Evolutionary conservation across 1,140 invertebrate genomes (phyloP).

Genomic region (Amphibalanus amphitrite): DNA sequence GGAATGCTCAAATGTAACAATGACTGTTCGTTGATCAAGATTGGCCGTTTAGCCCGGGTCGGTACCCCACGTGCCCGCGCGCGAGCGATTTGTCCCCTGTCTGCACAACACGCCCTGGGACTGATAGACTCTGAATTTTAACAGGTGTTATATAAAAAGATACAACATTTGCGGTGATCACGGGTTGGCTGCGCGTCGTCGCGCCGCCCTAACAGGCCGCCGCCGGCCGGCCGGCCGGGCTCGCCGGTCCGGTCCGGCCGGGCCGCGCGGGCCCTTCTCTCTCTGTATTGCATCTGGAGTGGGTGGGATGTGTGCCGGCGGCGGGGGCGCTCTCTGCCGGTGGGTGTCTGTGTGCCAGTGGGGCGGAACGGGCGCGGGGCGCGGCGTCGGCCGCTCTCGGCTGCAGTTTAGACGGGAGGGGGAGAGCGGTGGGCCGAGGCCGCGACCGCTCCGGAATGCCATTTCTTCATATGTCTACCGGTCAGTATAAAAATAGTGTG

Average conservation of each 20-base stretch:
- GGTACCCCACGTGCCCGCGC: background rate
- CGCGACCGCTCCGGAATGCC: background rate
- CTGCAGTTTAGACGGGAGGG: too few species aligned
- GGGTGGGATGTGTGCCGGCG: too few species aligned
- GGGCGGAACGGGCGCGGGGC: too few species aligned
- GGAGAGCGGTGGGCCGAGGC: too few species aligned
- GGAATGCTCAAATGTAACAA: background rate
- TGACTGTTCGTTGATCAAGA: background rate
- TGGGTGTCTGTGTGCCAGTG: too few species aligned
- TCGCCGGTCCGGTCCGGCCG: too few species aligned
- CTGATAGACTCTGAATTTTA: background rate
- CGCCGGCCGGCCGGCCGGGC: too few species aligned
- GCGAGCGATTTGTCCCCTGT: background rate
- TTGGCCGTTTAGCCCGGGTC: background rate
- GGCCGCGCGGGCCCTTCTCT: too few species aligned
- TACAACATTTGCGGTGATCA: background rate
- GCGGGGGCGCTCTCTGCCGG: too few species aligned
- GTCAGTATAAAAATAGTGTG: background rate
- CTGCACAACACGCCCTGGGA: background rate
- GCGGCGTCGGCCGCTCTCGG: too few species aligned
- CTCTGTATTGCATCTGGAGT: too few species aligned
- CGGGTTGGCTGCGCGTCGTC: background rate
- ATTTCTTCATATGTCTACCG: background rate
- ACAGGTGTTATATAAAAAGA: conserved; percentile 2
- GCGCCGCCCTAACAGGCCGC: background rate